Conservation (phyloP, 2,797 vertebrate genomes). For the Mycteria americana region DNA sequence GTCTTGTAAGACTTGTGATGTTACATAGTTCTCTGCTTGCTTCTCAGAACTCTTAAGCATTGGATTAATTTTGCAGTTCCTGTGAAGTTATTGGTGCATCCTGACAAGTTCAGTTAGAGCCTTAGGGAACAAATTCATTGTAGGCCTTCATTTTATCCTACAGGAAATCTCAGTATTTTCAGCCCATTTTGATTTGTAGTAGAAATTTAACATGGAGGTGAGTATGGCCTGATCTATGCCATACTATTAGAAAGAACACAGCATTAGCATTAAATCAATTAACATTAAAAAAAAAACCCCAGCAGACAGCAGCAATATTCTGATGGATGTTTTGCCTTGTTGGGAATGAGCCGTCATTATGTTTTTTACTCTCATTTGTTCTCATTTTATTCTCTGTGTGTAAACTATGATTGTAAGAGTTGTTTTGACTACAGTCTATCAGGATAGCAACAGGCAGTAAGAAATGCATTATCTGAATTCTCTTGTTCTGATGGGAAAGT, state of each 20-base stretch:
- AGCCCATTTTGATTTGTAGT: background rate
- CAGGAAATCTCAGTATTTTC: background rate
- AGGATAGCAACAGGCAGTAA: background rate
- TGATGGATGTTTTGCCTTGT: background rate
- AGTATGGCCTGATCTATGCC: background rate
- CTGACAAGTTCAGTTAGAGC: background rate
- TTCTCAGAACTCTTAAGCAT: background rate
- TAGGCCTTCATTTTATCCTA: background rate
- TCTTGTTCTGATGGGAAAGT: background rate
- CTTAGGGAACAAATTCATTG: background rate
- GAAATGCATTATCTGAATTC: background rate
- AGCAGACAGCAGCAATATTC: background rate
- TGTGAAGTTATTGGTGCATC: background rate
- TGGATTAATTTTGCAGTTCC: background rate
- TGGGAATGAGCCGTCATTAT: background rate
- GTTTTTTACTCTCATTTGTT: background rate
- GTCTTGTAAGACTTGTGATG: background rate
- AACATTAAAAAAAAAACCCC: fast-evolving
- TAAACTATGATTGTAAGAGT: background rate
- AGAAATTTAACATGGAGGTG: background rate
- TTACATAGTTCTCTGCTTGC: background rate
- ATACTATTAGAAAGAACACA: background rate
- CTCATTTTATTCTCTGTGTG: background rate
- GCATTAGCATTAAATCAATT: background rate
- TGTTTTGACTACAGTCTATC: background rate